phyloP scores from a whole-genome alignment of 1,140 invertebrate genomes.

The Capitella teleta region DNA sequence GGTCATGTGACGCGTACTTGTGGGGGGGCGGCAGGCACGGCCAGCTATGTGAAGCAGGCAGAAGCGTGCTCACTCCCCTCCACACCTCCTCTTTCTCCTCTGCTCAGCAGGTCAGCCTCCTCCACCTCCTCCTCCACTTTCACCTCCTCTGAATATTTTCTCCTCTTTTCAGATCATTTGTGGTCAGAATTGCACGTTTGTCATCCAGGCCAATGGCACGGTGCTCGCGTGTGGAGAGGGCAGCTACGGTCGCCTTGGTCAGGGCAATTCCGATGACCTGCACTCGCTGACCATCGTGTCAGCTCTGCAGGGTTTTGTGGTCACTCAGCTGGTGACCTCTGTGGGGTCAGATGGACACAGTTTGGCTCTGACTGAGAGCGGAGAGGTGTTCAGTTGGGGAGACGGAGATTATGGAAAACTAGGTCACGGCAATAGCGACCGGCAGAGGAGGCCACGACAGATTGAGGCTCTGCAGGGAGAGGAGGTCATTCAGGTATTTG shows the following conservation, averaged over 20 bases:
- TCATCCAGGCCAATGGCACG: constrained; percentile 49
- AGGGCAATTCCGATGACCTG: constrained; percentile 52
- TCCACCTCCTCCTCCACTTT: neutral
- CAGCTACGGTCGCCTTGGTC: constrained; percentile 49
- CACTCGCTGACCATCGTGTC: constrained; percentile 53
- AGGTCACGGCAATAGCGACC: constrained; percentile 56
- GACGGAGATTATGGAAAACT: constrained; percentile 55
- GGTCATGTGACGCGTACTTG: constrained; percentile 52
- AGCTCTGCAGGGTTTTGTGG: constrained; percentile 57
- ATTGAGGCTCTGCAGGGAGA: constrained; percentile 56
- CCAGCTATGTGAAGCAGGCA: constrained; percentile 51
- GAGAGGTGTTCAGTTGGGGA: constrained; percentile 53
- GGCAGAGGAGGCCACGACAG: constrained; percentile 53
- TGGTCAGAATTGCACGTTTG: constrained; percentile 54
- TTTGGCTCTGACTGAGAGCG: constrained; percentile 50
- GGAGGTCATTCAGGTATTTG: constrained; percentile 50
- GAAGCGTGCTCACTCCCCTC: constrained; percentile 21
- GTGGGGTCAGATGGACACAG: constrained; percentile 54
- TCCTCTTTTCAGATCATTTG: constrained; percentile 52
- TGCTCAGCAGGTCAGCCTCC: constrained; percentile 31
- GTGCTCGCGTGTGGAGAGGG: constrained; percentile 52
- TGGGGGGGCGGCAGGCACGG: constrained; percentile 57
- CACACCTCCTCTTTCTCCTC: constrained; percentile 31
- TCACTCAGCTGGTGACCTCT: constrained; percentile 52
- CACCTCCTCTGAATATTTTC: neutral